A percentile compares a stretch with the other conserved stretches of the same genome.
These are phyloP conservation scores for Oceanodroma leucorhoa DNA, from an alignment of 2,797 vertebrate species.

Conservation along the genomic window DNA sequence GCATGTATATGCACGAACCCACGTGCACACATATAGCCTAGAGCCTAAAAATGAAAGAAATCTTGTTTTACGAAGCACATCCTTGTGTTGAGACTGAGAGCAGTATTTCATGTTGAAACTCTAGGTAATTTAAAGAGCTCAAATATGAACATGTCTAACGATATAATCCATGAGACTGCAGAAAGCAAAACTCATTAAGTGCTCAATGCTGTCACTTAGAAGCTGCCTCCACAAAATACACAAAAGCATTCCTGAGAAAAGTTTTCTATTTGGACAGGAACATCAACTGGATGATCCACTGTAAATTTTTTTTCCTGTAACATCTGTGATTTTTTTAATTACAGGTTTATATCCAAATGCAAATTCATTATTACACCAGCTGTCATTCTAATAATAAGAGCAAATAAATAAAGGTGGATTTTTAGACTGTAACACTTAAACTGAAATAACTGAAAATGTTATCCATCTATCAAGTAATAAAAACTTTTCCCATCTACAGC, in stretches of 20 bases:
- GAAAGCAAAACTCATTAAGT: neutral
- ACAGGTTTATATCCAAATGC: neutral
- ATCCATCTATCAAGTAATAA: neutral
- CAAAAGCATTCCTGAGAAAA: neutral
- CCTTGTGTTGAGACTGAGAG: neutral
- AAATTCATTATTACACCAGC: neutral
- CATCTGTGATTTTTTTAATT: neutral
- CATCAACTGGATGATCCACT: neutral
- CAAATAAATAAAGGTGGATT: neutral
- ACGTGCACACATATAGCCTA: neutral
- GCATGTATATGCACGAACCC: rapidly evolving
- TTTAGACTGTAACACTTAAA: neutral
- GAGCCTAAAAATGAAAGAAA: neutral
- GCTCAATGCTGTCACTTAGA: neutral
- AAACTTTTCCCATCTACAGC: neutral
- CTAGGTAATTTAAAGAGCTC: neutral
- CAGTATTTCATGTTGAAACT: neutral
- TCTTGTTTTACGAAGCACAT: neutral
- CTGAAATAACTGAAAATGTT: neutral
- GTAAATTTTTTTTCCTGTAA: neutral
- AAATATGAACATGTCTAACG: neutral
- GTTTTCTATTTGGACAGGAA: neutral
- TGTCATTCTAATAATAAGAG: neutral
- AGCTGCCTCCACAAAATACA: neutral
- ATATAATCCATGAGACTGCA: neutral